These are phyloP conservation scores for Diorhabda carinulata DNA, from an alignment of 1,140 invertebrate species.

Conservation along the genomic window DNA sequence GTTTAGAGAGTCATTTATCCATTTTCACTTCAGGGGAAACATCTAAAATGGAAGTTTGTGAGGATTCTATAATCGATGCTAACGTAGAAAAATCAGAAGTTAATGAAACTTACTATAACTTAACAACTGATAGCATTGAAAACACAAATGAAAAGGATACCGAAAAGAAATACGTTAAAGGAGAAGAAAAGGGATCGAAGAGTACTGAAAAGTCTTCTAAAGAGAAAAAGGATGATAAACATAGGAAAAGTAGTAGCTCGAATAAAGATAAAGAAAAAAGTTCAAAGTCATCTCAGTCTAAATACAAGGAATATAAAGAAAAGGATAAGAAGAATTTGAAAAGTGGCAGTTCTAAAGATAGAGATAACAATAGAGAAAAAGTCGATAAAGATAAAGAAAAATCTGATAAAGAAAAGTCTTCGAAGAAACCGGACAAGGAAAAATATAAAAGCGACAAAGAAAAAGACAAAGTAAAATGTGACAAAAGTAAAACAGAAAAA, in stretches of 20 bases:
- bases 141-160: conserved; percentile 14
- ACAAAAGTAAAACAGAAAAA: conserved; percentile 23
- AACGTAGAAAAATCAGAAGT: conserved; percentile 15
- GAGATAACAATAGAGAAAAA: conserved; percentile 28
- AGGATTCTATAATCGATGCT: conserved; percentile 29
- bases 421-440: conserved; percentile 15
- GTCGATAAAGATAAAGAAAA: conserved; percentile 7
- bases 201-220: conserved; percentile 38
- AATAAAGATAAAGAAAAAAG: conserved; percentile 29
- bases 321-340: conserved; percentile 23
- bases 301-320: conserved; percentile 29
- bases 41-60: conserved; percentile 44
- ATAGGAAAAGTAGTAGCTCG: conserved; percentile 26
- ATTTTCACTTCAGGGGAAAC: conserved; percentile 50
- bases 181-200: conserved; percentile 21
- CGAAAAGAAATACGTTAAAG: conserved; percentile 18
- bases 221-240: conserved; percentile 38
- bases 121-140: conserved; percentile 14
- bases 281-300: conserved; percentile 26
- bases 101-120: background rate
- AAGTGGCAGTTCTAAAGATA: conserved; percentile 15
- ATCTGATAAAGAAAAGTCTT: conserved; percentile 27
- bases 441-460: conserved; percentile 32
- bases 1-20: conserved; percentile 57
- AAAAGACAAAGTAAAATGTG: conserved; percentile 12